Conservation (phyloP, 2,797 vertebrate species). For the Cuculus canorus region DNA sequence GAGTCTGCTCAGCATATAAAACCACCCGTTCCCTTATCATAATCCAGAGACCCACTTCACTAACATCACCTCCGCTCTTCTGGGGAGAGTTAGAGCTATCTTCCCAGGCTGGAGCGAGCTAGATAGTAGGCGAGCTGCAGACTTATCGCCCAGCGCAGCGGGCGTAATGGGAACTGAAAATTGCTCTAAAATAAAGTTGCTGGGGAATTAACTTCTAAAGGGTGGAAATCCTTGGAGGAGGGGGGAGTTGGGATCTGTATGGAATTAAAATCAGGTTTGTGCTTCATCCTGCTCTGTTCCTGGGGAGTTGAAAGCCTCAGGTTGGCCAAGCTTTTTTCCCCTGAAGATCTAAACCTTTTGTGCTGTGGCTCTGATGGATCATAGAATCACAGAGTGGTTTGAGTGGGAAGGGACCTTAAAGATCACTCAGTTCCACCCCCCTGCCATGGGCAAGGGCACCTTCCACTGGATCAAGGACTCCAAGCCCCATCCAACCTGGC, state of each 20-base stretch:
- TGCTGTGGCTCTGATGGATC: background rate
- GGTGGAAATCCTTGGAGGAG: background rate
- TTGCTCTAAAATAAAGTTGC: slow-evolving; percentile 72
- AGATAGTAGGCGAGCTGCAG: slow-evolving; percentile 41
- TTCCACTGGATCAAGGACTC: no score
- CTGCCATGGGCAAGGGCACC: no score
- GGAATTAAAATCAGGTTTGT: background rate
- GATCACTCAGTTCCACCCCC: no score
- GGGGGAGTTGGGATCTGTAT: background rate
- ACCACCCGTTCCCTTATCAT: slow-evolving; percentile 49
- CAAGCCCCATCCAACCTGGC: no score
- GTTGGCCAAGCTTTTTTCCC: background rate
- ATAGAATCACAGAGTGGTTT: background rate
- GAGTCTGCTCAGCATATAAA: slow-evolving; percentile 65
- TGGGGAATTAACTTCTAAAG: slow-evolving; percentile 72
- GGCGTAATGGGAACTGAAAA: slow-evolving; percentile 68
- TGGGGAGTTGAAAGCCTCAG: background rate
- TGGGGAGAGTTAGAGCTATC: slow-evolving; percentile 42
- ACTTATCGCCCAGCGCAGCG: slow-evolving; percentile 15
- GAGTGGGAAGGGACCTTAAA: no score
- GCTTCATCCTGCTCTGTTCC: background rate
- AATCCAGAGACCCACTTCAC: slow-evolving; percentile 49
- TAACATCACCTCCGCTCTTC: slow-evolving; percentile 46
- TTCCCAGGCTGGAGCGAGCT: slow-evolving; percentile 44
- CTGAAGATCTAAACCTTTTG: background rate